These are phyloP conservation scores for Lymantria dispar DNA, from an alignment of 2,888 invertebrate genomes.

Conservation along the genomic window DNA sequence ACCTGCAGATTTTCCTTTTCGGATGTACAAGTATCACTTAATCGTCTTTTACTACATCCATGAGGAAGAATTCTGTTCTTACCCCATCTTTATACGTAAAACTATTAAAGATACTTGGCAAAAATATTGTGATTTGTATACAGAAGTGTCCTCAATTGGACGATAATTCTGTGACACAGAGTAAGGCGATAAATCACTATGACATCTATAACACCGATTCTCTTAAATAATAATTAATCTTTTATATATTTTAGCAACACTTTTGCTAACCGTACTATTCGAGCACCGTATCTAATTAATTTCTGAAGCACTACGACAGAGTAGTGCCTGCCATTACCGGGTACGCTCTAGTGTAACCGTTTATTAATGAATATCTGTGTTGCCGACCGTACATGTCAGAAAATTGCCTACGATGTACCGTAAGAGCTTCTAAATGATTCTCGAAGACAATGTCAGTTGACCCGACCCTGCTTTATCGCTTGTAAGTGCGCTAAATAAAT, in stretches of 20 bases:
- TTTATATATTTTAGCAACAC: not conserved
- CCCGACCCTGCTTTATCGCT: conserved; percentile 19
- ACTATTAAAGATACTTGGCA: too few relatives aligned
- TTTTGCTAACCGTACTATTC: conserved; percentile 23
- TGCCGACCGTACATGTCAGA: conserved; percentile 33
- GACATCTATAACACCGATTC: too few relatives aligned
- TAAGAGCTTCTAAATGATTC: conserved; percentile 30
- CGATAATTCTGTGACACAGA: too few relatives aligned
- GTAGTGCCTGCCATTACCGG: conserved; percentile 40
- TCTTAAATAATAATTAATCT: too few relatives aligned
- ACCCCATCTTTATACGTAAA: too few relatives aligned
- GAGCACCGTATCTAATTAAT: conserved; percentile 61
- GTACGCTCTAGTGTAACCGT: conserved; percentile 36
- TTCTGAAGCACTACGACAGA: conserved; percentile 43
- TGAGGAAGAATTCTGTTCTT: too few relatives aligned
- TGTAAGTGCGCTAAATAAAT: conserved; percentile 15
- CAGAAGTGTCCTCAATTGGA: too few relatives aligned
- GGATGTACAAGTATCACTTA: too few relatives aligned
- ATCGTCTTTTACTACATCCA: too few relatives aligned
- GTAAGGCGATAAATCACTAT: too few relatives aligned
- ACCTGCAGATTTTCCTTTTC: too few relatives aligned
- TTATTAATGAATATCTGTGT: conserved; percentile 50
- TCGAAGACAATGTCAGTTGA: conserved; percentile 32
- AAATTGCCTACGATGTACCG: conserved; percentile 34
- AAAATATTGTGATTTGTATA: too few relatives aligned